Base-by-base conservation (phyloP, 2,888 invertebrate genomes). In the Gymnosoma rotundatum region DNA sequence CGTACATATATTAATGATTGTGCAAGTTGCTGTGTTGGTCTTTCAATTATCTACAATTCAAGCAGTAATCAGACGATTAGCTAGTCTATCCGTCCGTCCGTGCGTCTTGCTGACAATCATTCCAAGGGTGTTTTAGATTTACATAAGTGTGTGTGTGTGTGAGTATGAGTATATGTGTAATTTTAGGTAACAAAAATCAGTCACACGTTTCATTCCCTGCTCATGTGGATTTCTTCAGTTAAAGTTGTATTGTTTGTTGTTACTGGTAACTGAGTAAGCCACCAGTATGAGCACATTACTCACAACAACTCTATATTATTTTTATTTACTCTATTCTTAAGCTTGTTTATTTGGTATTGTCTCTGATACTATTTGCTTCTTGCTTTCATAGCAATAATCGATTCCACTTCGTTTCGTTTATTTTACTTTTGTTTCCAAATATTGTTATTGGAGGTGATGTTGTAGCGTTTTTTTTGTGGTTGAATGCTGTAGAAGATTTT, bases 1-100 rank as follows among this genome's bases (percentile, higher is more conserved):
- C 50, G 38, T 64, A 48, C 63, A 83, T 84, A 76, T 78, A 78
- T 66, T 69, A 61, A 73, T 74, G 72, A 84, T 85, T 87, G 86
- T 87, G 87, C 69, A 79, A 78, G 69, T 69, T 54, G 54, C 10
- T 66, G 12, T 75, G 14, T 66, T 67, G 16, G 52, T 38, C 18
- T 64, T 72, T 61, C 25, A 60, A 14, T 74, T 81, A 61, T 48
- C 56, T 80, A 50, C 52, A 60, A 73, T 67, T 67, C 36, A 63
- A 20, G 21, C 54, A 48, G 12, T 64, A 38, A 38, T 58, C 21
- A 56, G 32, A 58, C 21, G 60, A 18, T 60, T 67, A 48, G 50
- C 12, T 38, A 10, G 52, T 18, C 38, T 67, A 36, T 42, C 50
- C 14, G 52, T 21, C 45, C 45, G 60, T 67, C 72, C 36, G 54